Conservation (phyloP, 2,797 vertebrate genomes). For the Spinus pinus region DNA sequence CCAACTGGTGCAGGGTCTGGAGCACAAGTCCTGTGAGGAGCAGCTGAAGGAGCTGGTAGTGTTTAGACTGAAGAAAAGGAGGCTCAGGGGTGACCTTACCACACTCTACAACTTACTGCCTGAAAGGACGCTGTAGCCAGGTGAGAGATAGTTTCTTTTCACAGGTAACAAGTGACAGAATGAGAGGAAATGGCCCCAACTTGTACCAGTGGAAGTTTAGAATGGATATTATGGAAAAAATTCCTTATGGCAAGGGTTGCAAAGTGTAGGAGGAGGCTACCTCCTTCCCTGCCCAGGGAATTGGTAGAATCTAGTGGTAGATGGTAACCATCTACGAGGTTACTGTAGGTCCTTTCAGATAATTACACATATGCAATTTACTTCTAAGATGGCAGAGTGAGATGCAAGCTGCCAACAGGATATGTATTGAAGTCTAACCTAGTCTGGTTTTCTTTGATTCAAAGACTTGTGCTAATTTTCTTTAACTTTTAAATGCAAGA, state of each 20-base stretch:
- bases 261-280: neutral
- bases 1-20: neutral
- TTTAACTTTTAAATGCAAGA: neutral
- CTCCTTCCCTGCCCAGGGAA: neutral
- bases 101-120: neutral
- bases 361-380: neutral
- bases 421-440: neutral
- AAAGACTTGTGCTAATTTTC: neutral
- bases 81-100: neutral
- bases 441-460: neutral
- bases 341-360: neutral
- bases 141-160: neutral
- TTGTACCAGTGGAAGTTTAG: neutral
- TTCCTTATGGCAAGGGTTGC: neutral
- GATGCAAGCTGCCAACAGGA: neutral
- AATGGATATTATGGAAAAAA: neutral
- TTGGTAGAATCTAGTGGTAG: neutral
- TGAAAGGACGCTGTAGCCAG: neutral
- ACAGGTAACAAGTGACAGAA: neutral
- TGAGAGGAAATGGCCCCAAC: neutral
- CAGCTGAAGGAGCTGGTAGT: fast-evolving
- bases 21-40: neutral
- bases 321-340: neutral
- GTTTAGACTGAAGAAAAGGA: neutral
- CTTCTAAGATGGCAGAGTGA: neutral